Percentiles rank a stretch among this genome's conserved stretches.
Evolutionary conservation across 2,113 vertebrate genomes (phyloP).

Genomic region (Daboia siamensis): DNA sequence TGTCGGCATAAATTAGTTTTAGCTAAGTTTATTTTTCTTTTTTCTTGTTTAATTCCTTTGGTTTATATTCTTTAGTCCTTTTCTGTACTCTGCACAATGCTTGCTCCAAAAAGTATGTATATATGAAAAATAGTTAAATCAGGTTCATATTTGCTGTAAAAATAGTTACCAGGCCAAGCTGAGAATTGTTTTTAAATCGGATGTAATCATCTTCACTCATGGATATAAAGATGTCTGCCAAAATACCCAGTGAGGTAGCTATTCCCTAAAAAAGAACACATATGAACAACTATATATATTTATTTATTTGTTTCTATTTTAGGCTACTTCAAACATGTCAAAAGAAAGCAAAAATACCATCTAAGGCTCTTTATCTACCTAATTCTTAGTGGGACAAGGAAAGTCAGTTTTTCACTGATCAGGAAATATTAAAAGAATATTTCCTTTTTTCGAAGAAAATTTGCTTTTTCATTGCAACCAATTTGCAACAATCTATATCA

Average conservation of each 20-base stretch:
- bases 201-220: constrained; percentile 88
- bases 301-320: neutral
- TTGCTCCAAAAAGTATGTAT: neutral
- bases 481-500: neutral
- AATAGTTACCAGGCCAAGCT: constrained; percentile 76
- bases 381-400: constrained; percentile 6
- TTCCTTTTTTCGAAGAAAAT: neutral
- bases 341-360: neutral
- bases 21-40: neutral
- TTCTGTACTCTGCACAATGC: neutral
- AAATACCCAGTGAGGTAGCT: constrained; percentile 84
- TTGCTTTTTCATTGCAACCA: neutral
- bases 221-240: constrained; percentile 87
- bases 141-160: too few species aligned
- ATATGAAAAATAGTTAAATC: neutral
- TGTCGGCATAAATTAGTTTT: neutral
- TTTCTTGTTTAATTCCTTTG: neutral
- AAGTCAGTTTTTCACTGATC: neutral
- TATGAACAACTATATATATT: neutral
- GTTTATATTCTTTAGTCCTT: neutral
- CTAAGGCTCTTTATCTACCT: neutral
- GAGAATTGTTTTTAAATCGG: constrained; percentile 73
- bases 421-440: neutral
- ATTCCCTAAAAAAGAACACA: constrained; percentile 72
- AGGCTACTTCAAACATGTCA: neutral